phyloP scores from a whole-genome alignment of 2,113 vertebrate genomes.

The Lepisosteus osseus region DNA sequence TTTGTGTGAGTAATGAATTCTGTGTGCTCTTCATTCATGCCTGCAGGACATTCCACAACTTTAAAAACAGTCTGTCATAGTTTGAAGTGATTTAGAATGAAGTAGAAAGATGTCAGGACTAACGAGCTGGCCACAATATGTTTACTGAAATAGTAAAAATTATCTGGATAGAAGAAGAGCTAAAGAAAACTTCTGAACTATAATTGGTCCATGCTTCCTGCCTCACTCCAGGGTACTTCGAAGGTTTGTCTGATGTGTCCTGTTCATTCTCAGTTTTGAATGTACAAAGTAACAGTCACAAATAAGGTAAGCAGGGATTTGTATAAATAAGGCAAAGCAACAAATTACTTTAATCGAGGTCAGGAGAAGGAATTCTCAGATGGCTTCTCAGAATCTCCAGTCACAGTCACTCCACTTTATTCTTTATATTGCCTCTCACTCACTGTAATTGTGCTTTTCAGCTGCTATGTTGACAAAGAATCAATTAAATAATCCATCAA shows the following conservation, averaged over 20 bases:
- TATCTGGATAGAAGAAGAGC: too few species aligned
- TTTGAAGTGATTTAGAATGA: too few species aligned
- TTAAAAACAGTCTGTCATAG: too few species aligned
- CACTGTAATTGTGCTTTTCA: neutral
- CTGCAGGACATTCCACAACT: too few species aligned
- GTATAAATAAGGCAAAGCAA: neutral
- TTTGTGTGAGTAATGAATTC: too few species aligned
- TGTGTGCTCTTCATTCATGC: too few species aligned
- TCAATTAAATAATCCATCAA: neutral
- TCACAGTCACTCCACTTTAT: neutral
- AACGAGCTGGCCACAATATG: too few species aligned
- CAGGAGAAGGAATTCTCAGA: neutral
- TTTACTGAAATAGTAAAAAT: too few species aligned
- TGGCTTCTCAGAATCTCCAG: neutral
- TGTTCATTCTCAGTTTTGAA: neutral
- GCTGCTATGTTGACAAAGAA: neutral
- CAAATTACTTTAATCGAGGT: neutral
- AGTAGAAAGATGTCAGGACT: too few species aligned
- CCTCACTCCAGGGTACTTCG: too few species aligned
- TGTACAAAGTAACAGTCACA: neutral
- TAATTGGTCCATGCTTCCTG: neutral
- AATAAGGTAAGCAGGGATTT: conserved; percentile 5
- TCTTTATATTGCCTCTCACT: neutral
- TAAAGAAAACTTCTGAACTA: neutral
- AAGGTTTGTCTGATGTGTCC: neutral